phyloP scores from a whole-genome alignment of 2,888 invertebrate genomes.

The Diplolepis rosae region DNA sequence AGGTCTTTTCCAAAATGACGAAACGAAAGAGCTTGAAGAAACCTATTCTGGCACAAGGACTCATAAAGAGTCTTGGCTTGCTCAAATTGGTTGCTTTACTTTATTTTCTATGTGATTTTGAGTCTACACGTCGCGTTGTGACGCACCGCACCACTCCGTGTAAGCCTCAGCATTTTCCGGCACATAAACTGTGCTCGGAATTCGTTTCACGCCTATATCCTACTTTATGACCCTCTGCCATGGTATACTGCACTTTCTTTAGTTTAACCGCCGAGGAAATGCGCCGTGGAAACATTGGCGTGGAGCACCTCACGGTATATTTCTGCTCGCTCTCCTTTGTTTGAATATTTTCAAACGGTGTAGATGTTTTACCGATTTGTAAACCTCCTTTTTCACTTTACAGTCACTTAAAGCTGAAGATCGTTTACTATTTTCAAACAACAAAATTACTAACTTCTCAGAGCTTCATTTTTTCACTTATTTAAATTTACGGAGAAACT shows the following conservation, averaged over 20 bases:
- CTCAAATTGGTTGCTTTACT: constrained; percentile 20
- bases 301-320: constrained; percentile 1
- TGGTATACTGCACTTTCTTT: constrained; percentile 25
- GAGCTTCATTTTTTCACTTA: neutral
- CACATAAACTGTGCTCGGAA: constrained; percentile 26
- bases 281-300: neutral
- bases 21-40: neutral
- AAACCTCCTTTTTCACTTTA: constrained; percentile 15
- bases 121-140: neutral
- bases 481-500: no score
- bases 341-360: constrained; percentile 14
- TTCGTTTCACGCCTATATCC: constrained; percentile 32
- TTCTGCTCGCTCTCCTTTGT: constrained; percentile 19
- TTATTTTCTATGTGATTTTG: constrained; percentile 17
- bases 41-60: neutral
- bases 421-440: neutral
- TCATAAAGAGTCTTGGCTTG: constrained; percentile 17
- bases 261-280: constrained; percentile 21
- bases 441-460: neutral
- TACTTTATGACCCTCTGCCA: constrained; percentile 12
- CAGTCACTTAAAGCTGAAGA: constrained; percentile 6
- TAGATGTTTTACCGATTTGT: constrained; percentile 17
- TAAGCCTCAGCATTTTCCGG: constrained; percentile 26
- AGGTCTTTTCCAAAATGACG: neutral
- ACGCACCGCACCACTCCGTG: constrained; percentile 7